Evolutionary conservation across 1,140 invertebrate species (phyloP), one percentile per base, ranked within the genome.

Genomic region (Cylas formicarius): DNA sequence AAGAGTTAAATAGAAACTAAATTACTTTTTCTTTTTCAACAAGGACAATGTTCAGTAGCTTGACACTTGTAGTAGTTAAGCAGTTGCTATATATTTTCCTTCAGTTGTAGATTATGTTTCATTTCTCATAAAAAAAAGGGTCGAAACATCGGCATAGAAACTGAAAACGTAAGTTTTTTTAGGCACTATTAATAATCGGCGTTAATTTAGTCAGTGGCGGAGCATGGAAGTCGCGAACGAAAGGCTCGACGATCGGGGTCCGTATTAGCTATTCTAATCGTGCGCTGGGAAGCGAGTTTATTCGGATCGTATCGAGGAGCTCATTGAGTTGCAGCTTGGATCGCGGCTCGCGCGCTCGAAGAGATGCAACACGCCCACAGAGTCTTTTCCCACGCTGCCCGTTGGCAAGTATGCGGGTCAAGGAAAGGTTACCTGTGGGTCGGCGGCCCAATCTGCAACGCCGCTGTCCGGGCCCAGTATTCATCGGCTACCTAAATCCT

Each of bases 401-500:
- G 63, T 63, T 65, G 61, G 60, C 63, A 65, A 62, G 60, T 63
- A 65, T 65, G 63, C 63, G 58, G 63, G 63, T 65, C 63, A 65
- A 65, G 63, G 63, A 65, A 63, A 65, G 63, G 63, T 65, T 65
- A 65, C 54, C 59, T 55, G 53, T 56, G 53, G 63, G 63, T 65
- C 63, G 60, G 53, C 61, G 63, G 48, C 61, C 61, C 60, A 62
- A 59, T 60, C 57, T 51, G 57, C 55, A 55, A 52, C 23, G 36
- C 19, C 37, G 46, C 44, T 37, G 44, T 24, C 45, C 37, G 37
- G 37, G 32, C 45, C 45, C 36, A 32, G 10, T 27, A 34, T 34
- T 33, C 16, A 22, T 2, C 22, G 8, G 13, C 17, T n/a, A 34
- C 32, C 8, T n/a, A n/a, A n/a, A n/a, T n/a, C n/a, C n/a, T n/a